Conservation (phyloP, 2,797 vertebrate genomes). For the Sebastes jordani region DNA sequence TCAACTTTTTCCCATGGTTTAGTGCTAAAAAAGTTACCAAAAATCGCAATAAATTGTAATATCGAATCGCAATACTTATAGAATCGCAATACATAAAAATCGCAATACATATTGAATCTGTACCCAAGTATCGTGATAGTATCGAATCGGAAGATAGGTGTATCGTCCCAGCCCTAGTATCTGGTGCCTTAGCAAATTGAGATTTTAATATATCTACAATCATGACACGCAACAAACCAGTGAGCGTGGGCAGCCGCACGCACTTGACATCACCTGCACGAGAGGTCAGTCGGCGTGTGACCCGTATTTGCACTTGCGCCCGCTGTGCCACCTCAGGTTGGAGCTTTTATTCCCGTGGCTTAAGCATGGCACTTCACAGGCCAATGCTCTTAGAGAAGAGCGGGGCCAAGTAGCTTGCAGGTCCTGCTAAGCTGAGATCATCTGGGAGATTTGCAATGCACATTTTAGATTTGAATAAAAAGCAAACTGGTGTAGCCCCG, state of each 20-base stretch:
- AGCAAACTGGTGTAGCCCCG: conserved; percentile 48
- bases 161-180: neutral
- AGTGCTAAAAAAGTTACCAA: neutral
- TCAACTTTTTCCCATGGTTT: neutral
- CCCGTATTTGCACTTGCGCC: conserved; percentile 36
- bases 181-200: neutral
- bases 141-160: neutral
- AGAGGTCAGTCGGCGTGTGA: conserved; percentile 51
- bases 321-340: conserved; percentile 51
- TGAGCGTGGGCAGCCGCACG: neutral
- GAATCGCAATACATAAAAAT: no score
- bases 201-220: conserved; percentile 2
- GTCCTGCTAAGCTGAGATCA: conserved; percentile 72
- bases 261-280: conserved; percentile 27
- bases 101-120: no score
- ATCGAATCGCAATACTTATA: no score
- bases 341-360: conserved; percentile 56
- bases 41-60: neutral
- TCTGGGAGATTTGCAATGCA: conserved; percentile 79
- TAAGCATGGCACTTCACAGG: conserved; percentile 54
- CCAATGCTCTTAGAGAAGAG: conserved; percentile 61
- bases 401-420: conserved; percentile 62
- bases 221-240: conserved; percentile 2
- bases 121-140: no score
- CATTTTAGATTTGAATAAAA: conserved; percentile 78